A percentile compares a stretch with the other conserved stretches of the same genome.
Conservation (phyloP, 2,888 invertebrate species). For the Archaeoteleia sp. region DNA sequence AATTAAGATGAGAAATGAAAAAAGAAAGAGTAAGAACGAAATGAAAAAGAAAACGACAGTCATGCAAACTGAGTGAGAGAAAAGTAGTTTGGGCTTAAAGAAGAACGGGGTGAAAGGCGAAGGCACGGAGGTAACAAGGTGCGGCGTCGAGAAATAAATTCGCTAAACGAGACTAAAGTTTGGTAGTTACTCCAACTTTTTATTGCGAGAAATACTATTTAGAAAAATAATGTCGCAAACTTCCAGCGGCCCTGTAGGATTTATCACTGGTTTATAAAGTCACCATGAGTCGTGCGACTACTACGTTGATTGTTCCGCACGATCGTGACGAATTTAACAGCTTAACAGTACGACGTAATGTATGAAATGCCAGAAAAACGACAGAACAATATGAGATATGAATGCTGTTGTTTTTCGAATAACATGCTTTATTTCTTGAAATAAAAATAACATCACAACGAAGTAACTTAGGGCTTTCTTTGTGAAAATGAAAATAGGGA, state of each 20-base stretch:
- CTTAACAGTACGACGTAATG: constrained; percentile 32
- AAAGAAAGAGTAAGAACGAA: constrained; percentile 42
- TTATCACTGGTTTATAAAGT: constrained; percentile 59
- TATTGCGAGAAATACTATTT: constrained; percentile 70
- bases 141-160: constrained; percentile 65
- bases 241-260: constrained; percentile 57
- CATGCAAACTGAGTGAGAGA: constrained; percentile 53
- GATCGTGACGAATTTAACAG: constrained; percentile 49
- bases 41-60: constrained; percentile 48
- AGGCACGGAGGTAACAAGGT: constrained; percentile 56
- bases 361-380: constrained; percentile 10
- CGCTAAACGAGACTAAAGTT: constrained; percentile 69
- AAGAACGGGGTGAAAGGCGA: constrained; percentile 45
- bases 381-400: constrained; percentile 2
- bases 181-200: constrained; percentile 69
- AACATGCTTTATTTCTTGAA: not conserved
- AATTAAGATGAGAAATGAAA: constrained; percentile 33
- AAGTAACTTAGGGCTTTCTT: no score
- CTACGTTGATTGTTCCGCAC: constrained; percentile 46
- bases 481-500: no score
- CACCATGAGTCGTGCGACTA: constrained; percentile 44
- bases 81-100: constrained; percentile 42
- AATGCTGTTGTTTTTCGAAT: not conserved
- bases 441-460: not conserved
- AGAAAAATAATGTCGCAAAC: constrained; percentile 69